Evolutionary conservation across 2,113 vertebrate genomes (phyloP).

Genomic region (Thalassarche chlororhynchos): DNA sequence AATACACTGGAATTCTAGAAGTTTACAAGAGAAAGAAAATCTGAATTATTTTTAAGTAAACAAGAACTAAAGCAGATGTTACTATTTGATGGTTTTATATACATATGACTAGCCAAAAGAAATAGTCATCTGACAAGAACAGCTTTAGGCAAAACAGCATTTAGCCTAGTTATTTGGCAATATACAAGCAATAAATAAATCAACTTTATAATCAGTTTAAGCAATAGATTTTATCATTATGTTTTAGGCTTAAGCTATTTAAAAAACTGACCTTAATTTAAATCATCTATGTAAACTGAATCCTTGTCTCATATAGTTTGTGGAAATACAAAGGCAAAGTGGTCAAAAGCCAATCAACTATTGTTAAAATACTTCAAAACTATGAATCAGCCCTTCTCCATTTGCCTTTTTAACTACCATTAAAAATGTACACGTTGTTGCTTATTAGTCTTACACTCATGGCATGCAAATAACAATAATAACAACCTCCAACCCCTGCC

Average conservation of each 20-base stretch:
- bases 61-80: conserved; percentile 18
- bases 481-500: background rate
- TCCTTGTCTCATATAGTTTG: background rate
- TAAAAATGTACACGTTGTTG: background rate
- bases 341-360: background rate
- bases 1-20: background rate
- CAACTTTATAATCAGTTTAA: background rate
- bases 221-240: background rate
- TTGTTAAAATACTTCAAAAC: background rate
- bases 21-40: conserved; percentile 2
- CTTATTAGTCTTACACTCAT: background rate
- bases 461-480: background rate
- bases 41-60: conserved; percentile 15
- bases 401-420: background rate
- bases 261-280: background rate
- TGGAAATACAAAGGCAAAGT: background rate
- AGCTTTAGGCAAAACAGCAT: background rate
- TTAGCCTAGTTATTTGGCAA: background rate
- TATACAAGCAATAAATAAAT: background rate
- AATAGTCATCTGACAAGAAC: background rate
- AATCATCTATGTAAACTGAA: background rate
- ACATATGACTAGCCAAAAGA: conserved; percentile 8
- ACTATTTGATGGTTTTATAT: background rate
- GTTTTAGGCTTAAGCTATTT: background rate
- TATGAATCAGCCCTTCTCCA: background rate